Evolutionary conservation across 1,140 invertebrate species (phyloP).

Genomic region (Hermatobates lingyangjiaoensis): DNA sequence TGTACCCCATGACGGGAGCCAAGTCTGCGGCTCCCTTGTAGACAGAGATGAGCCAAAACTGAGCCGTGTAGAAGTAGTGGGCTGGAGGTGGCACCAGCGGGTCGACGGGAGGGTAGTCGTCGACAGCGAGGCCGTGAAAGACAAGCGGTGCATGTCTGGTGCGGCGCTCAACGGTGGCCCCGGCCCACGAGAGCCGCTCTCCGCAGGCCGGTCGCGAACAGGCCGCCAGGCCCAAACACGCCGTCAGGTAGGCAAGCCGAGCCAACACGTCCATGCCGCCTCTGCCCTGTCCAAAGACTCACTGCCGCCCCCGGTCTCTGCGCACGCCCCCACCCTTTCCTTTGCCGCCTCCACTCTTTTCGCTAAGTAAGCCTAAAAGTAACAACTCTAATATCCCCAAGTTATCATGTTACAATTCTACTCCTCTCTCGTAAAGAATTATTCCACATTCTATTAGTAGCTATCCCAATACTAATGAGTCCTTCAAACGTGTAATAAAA

Average conservation of each 20-base stretch:
- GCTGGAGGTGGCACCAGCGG: not conserved
- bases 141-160: conserved; percentile 10
- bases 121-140: conserved; percentile 17
- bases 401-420: too few species aligned
- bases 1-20: conserved; percentile 7
- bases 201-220: not conserved
- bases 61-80: conserved; percentile 11
- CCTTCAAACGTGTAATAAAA: too few species aligned
- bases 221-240: not conserved
- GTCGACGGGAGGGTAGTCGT: conserved; percentile 10
- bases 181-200: conserved; percentile 6
- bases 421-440: too few species aligned
- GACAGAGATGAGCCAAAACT: conserved; percentile 18
- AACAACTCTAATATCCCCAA: too few species aligned
- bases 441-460: too few species aligned
- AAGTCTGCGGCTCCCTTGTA: conserved; percentile 15
- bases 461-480: too few species aligned
- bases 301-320: not conserved
- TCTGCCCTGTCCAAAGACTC: not conserved
- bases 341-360: too few species aligned
- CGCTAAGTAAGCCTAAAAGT: too few species aligned
- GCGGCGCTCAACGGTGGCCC: conserved; percentile 11
- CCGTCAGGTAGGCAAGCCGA: not conserved
- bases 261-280: not conserved
- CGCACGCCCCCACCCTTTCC: not conserved